Percentiles rank a stretch among this genome's conserved stretches.
These are phyloP conservation scores for Geodia barretti DNA, from an alignment of 37 sponge, comb jelly and placozoan genomes.

Conservation along the genomic window DNA sequence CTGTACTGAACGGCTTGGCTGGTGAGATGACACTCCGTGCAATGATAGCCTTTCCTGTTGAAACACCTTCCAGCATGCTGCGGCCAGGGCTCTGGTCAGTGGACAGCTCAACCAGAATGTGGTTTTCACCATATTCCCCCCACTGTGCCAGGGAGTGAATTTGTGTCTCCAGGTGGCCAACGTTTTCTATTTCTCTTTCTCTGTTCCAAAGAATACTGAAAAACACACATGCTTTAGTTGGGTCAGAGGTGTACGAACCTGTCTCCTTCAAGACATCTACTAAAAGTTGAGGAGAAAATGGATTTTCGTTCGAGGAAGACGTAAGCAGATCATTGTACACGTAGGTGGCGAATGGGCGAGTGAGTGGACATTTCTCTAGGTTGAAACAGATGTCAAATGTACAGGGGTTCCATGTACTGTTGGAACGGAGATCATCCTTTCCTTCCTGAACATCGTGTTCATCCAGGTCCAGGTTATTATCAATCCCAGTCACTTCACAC, in stretches of 20 bases:
- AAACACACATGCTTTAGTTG: slow-evolving; percentile 60
- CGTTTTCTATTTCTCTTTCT: not conserved
- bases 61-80: not conserved
- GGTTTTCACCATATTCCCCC: slow-evolving; percentile 53
- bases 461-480: too few species aligned
- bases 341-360: slow-evolving; percentile 42
- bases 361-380: slow-evolving; percentile 51
- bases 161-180: not conserved
- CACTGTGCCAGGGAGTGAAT: slow-evolving; percentile 52
- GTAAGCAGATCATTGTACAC: slow-evolving; percentile 30
- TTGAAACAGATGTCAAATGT: slow-evolving; percentile 37
- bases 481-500: too few species aligned
- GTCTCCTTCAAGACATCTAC: not conserved
- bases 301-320: too few species aligned
- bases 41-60: too few species aligned
- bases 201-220: too few species aligned
- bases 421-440: too few species aligned
- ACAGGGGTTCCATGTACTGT: too few species aligned
- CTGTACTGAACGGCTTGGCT: too few species aligned
- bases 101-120: slow-evolving; percentile 54
- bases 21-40: too few species aligned
- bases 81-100: not conserved
- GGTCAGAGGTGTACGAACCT: slow-evolving; percentile 8
- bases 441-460: too few species aligned
- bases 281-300: not conserved